phyloP scores from a whole-genome alignment of 2,113 vertebrate species.

The Nematolebias whitei region DNA sequence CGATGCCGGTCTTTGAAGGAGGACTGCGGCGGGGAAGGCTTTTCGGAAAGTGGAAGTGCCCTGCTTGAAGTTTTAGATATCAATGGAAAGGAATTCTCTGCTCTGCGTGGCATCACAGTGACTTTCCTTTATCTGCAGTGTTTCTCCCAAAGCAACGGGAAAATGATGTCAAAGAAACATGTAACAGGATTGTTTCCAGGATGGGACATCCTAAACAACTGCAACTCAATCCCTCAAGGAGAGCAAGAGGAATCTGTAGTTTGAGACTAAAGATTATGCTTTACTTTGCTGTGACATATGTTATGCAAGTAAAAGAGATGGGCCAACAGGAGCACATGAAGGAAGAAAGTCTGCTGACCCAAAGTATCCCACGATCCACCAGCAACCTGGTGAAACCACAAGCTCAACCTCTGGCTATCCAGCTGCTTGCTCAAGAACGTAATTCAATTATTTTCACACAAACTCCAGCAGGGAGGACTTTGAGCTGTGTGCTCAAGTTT shows the following conservation, averaged over 20 bases:
- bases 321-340: constrained; percentile 20
- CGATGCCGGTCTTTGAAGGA: constrained; percentile 64
- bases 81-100: constrained; percentile 66
- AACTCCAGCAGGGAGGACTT: constrained; percentile 34
- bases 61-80: constrained; percentile 64
- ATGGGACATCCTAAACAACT: constrained; percentile 39
- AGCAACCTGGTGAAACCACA: constrained; percentile 69
- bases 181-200: constrained; percentile 61
- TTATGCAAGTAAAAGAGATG: neutral
- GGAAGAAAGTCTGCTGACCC: constrained; percentile 50
- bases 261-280: constrained; percentile 1
- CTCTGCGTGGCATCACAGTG: constrained; percentile 23
- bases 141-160: constrained; percentile 46
- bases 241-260: constrained; percentile 11
- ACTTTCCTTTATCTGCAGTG: constrained; percentile 53
- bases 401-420: constrained; percentile 60
- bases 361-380: constrained; percentile 73
- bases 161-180: constrained; percentile 65
- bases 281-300: constrained; percentile 5
- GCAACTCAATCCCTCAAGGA: constrained; percentile 15
- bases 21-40: constrained; percentile 55
- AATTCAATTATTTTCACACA: constrained; percentile 27
- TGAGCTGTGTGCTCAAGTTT: constrained; percentile 25
- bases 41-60: constrained; percentile 70
- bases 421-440: constrained; percentile 63